These are phyloP conservation scores for Sylvia borin DNA, from an alignment of 2,797 vertebrate species.

Conservation along the genomic window DNA sequence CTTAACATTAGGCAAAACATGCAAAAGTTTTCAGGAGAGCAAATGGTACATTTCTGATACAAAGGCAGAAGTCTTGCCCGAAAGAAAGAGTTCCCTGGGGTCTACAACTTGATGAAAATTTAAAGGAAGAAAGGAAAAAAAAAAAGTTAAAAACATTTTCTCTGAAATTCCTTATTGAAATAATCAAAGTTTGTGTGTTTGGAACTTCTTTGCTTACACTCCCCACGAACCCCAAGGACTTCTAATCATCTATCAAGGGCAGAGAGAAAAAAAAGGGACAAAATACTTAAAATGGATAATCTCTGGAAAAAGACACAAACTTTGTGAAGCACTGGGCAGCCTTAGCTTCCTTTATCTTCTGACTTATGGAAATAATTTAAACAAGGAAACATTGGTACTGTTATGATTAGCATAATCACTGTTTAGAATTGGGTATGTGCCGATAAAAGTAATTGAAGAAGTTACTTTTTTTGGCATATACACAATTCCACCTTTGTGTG, in stretches of 20 bases:
- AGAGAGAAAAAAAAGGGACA: not conserved
- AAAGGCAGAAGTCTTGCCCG: not conserved
- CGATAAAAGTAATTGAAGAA: not conserved
- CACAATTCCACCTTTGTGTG: not conserved
- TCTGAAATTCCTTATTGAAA: not conserved
- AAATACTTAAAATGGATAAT: not conserved
- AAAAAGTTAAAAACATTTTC: not conserved
- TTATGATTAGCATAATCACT: not conserved
- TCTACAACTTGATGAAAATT: not conserved
- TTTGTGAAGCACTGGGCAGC: not conserved
- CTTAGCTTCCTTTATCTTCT: not conserved
- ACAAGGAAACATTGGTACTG: not conserved
- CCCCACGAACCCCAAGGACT: not conserved
- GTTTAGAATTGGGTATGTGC: not conserved
- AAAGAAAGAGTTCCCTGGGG: not conserved
- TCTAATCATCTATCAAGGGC: not conserved
- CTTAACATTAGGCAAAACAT: not conserved
- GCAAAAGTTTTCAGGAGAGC: not conserved
- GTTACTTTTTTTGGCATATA: not conserved
- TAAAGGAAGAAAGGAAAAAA: not conserved
- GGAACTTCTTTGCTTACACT: not conserved
- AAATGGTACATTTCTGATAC: not conserved
- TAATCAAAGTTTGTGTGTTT: not conserved
- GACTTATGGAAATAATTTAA: not conserved
- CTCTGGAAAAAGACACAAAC: not conserved